phyloP scores from a whole-genome alignment of 2,888 invertebrate genomes.

The Rutpela maculata region DNA sequence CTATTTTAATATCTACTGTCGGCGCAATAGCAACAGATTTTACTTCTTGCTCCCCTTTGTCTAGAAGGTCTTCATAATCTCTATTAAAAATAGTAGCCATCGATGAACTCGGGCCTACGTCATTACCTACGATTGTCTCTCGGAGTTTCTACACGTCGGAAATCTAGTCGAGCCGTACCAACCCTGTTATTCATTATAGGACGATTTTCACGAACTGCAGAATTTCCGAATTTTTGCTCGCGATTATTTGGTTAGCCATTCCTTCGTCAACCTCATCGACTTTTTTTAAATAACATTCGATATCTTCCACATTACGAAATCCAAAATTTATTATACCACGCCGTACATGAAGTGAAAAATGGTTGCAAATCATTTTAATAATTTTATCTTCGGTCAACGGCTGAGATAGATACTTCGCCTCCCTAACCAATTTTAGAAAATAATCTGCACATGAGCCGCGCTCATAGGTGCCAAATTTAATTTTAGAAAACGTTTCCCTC shows the following conservation, averaged over 20 bases:
- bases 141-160: background rate
- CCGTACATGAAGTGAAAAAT: conserved; percentile 44
- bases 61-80: conserved; percentile 8
- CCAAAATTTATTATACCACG: conserved; percentile 41
- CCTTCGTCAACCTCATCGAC: conserved; percentile 33
- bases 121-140: background rate
- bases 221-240: background rate
- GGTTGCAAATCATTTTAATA: conserved; percentile 26
- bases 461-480: no score
- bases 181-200: background rate
- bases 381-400: conserved; percentile 37
- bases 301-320: conserved; percentile 37
- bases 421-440: no score
- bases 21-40: background rate
- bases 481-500: no score
- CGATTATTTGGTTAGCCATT: no score
- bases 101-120: background rate
- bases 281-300: conserved; percentile 43
- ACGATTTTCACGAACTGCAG: background rate
- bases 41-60: background rate
- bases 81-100: no score
- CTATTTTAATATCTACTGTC: background rate
- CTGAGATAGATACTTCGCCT: no score
- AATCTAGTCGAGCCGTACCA: background rate
- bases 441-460: no score